Percentiles rank a stretch among this genome's conserved stretches.
These are phyloP conservation scores for Atethmia centrago DNA, from an alignment of 2,888 invertebrate species.

Conservation along the genomic window DNA sequence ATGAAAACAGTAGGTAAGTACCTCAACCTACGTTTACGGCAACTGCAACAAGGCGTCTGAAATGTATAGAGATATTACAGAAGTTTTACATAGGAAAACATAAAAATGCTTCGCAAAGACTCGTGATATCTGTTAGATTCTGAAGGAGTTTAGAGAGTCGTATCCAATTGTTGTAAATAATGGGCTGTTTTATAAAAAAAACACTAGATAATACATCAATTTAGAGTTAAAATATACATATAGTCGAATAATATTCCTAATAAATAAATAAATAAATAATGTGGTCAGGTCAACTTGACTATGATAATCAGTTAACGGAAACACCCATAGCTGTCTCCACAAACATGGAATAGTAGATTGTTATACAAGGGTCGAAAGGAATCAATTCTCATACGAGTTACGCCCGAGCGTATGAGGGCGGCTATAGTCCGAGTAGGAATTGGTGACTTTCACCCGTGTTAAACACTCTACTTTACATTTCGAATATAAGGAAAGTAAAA, in stretches of 20 bases:
- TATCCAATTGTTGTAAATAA: neutral
- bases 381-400: too few species aligned
- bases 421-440: too few species aligned
- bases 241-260: neutral
- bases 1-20: slow-evolving; percentile 72
- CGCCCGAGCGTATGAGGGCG: too few species aligned
- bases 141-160: neutral
- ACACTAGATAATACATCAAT: neutral
- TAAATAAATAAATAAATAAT: too few species aligned
- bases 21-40: slow-evolving; percentile 73
- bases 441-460: too few species aligned
- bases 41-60: slow-evolving; percentile 54
- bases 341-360: too few species aligned
- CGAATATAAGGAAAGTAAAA: too few species aligned
- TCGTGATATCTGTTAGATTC: neutral
- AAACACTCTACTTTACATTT: too few species aligned
- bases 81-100: slow-evolving; percentile 27
- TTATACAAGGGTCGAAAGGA: too few species aligned
- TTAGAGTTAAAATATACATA: neutral
- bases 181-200: neutral
- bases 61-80: slow-evolving; percentile 32
- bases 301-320: neutral
- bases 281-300: neutral
- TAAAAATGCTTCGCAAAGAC: neutral
- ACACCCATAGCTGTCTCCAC: neutral